These are phyloP conservation scores for Rhabdomys pumilio DNA, from an alignment of 2,797 vertebrate genomes.

Conservation along the genomic window DNA sequence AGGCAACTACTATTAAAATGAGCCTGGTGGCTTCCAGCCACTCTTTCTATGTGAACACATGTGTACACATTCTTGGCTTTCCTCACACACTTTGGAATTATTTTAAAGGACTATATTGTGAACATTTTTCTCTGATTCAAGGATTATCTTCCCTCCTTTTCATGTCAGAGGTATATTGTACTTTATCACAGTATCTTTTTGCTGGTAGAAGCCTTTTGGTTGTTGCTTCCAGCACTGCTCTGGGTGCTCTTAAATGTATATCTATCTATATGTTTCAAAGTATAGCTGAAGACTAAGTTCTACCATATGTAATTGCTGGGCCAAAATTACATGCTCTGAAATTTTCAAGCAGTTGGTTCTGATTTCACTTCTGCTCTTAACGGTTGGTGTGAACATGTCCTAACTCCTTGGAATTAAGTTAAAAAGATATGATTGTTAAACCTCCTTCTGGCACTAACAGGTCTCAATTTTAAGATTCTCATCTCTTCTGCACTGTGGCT, in stretches of 20 bases:
- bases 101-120: neutral
- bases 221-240: neutral
- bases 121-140: neutral
- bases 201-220: neutral
- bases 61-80: neutral
- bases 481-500: neutral
- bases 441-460: neutral
- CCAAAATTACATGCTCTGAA: neutral
- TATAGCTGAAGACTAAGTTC: neutral
- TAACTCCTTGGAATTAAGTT: neutral
- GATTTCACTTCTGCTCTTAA: neutral
- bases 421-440: neutral
- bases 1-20: neutral
- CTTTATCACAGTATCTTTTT: neutral
- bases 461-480: conserved; percentile 18
- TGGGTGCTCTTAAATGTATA: neutral
- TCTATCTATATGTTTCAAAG: neutral
- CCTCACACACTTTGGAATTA: no score
- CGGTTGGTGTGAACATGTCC: neutral
- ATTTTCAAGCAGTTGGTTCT: neutral
- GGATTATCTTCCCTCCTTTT: no score
- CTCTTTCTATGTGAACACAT: neutral
- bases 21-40: neutral
- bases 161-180: no score
- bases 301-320: neutral